These are phyloP conservation scores for Aphidius gifuensis DNA, from an alignment of 1,140 invertebrate genomes.

Conservation along the genomic window DNA sequence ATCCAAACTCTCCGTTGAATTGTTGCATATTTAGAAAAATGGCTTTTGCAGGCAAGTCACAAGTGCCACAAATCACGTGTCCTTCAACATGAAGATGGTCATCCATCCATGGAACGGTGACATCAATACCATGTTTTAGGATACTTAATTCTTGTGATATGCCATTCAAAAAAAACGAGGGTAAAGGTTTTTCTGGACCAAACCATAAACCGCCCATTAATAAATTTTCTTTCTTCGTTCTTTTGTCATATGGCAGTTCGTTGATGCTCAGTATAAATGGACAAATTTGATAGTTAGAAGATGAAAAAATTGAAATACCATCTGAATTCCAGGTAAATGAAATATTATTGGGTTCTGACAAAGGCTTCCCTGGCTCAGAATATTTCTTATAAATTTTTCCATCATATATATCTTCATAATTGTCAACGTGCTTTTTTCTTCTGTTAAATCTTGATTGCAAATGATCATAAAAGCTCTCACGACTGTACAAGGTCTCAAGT, in stretches of 20 bases:
- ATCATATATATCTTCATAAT: constrained; percentile 21
- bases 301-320: constrained; percentile 2
- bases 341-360: constrained; percentile 8
- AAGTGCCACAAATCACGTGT: constrained; percentile 7
- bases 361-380: neutral
- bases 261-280: constrained; percentile 17
- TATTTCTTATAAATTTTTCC: constrained; percentile 9
- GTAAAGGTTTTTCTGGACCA: constrained; percentile 14
- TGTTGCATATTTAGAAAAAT: too few relatives aligned
- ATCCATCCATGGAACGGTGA: neutral
- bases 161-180: neutral
- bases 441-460: constrained; percentile 2
- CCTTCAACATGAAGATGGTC: neutral
- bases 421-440: neutral
- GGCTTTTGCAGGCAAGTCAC: constrained; percentile 13
- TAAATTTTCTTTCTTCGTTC: constrained; percentile 17
- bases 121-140: constrained; percentile 1
- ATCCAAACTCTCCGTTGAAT: too few relatives aligned
- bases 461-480: constrained; percentile 9
- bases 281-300: constrained; percentile 21
- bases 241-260: constrained; percentile 12
- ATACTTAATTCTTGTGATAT: constrained; percentile 3
- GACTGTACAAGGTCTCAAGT: constrained; percentile 1
- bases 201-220: constrained; percentile 23
- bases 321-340: constrained; percentile 17